phyloP scores from a whole-genome alignment of 1,140 invertebrate genomes.

The Adoxophyes honmai region DNA sequence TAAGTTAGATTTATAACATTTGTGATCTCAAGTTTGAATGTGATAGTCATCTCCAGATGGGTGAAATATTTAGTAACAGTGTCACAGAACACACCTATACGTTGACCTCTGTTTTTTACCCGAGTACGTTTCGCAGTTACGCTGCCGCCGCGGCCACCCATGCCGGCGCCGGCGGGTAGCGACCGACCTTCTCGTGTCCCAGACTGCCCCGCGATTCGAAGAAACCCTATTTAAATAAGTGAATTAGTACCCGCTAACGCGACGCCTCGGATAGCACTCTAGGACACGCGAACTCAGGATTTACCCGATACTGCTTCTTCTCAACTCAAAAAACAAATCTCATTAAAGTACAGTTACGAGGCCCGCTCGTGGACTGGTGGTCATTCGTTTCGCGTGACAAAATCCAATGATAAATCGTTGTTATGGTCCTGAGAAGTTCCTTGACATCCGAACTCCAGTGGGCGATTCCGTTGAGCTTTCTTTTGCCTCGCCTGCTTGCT shows the following conservation, averaged over 20 bases:
- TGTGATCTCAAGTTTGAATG: too few relatives aligned
- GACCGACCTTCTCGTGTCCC: slow-evolving; percentile 21
- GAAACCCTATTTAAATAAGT: slow-evolving; percentile 12
- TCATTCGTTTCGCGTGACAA: slow-evolving; percentile 49
- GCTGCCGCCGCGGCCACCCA: slow-evolving; percentile 3
- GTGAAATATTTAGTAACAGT: too few relatives aligned
- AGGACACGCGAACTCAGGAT: not conserved
- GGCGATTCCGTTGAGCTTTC: slow-evolving; percentile 23
- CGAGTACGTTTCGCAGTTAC: not conserved
- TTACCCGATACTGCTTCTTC: slow-evolving; percentile 6
- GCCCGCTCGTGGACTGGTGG: slow-evolving; percentile 31
- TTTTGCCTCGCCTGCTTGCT: not conserved
- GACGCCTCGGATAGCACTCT: not conserved
- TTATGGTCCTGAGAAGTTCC: slow-evolving; percentile 34
- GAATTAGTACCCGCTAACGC: not conserved
- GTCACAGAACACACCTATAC: too few relatives aligned
- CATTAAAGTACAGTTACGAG: slow-evolving; percentile 47
- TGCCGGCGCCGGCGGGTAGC: slow-evolving; percentile 18
- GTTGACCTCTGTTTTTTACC: too few relatives aligned
- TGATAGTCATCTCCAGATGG: too few relatives aligned
- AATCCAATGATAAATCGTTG: slow-evolving; percentile 59
- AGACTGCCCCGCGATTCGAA: slow-evolving; percentile 4
- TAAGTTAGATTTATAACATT: too few relatives aligned
- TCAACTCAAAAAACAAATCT: slow-evolving; percentile 26
- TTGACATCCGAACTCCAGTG: slow-evolving; percentile 32